These are phyloP conservation scores for Ectemnius cavifrons DNA, from an alignment of 2,888 invertebrate genomes.

Conservation along the genomic window DNA sequence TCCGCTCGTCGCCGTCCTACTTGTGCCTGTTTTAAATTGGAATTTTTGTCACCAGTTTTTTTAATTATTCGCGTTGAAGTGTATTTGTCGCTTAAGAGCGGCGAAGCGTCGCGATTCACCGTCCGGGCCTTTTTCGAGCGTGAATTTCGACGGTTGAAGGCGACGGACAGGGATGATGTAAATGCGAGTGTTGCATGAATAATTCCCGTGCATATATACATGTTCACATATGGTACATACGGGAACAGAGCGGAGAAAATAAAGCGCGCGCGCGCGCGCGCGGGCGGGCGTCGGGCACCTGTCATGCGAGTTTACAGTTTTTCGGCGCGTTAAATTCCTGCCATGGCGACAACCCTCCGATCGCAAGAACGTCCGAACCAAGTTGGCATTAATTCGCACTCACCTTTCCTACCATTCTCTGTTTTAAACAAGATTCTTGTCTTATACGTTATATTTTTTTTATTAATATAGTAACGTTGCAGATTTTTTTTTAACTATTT, in stretches of 20 bases:
- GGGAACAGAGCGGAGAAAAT: neutral
- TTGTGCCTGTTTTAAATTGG: too few relatives aligned
- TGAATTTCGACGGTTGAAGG: constrained; percentile 3
- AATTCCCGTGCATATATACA: neutral
- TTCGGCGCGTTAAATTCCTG: neutral
- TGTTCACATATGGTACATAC: too few relatives aligned
- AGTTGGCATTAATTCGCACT: neutral
- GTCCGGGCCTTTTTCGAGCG: neutral
- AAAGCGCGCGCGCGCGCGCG: constrained; percentile 7
- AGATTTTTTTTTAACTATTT: too few relatives aligned
- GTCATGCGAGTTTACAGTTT: constrained; percentile 1
- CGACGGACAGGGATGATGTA: constrained; percentile 2
- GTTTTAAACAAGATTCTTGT: too few relatives aligned
- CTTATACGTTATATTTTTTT: too few relatives aligned
- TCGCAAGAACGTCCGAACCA: neutral
- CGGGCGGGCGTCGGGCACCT: neutral
- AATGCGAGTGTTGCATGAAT: constrained; percentile 1
- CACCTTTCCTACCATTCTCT: neutral
- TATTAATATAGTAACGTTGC: too few relatives aligned
- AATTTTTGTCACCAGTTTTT: too few relatives aligned
- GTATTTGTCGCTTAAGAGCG: too few relatives aligned
- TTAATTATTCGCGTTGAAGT: too few relatives aligned
- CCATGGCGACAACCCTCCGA: neutral
- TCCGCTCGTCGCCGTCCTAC: too few relatives aligned
- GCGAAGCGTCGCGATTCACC: too few relatives aligned